Evolutionary conservation across 1,140 invertebrate species (phyloP).

Genomic region (Bombus haemorrhoidalis): DNA sequence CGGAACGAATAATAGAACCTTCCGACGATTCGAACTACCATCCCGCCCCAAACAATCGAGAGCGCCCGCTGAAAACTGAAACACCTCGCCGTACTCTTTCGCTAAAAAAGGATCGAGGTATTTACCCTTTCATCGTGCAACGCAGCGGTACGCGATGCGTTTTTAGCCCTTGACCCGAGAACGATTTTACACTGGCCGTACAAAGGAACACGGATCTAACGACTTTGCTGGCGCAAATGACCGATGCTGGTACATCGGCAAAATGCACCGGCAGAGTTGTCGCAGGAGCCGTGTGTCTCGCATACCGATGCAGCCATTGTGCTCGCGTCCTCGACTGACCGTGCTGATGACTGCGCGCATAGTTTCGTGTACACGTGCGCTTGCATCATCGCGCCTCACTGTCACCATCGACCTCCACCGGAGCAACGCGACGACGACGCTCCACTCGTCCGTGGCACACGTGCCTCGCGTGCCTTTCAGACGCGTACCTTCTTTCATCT

Average conservation of each 20-base stretch:
- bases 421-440: neutral
- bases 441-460: constrained; percentile 59
- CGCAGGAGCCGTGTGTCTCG: neutral
- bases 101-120: neutral
- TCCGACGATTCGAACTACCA: constrained; percentile 5
- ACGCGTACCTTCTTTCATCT: constrained; percentile 31
- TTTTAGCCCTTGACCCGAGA: neutral
- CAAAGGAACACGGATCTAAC: neutral
- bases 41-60: constrained; percentile 37
- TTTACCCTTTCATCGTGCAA: neutral
- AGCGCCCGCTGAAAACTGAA: constrained; percentile 40
- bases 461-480: constrained; percentile 56
- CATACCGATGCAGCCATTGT: constrained; percentile 15
- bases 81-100: constrained; percentile 28
- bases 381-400: constrained; percentile 59
- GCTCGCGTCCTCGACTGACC: constrained; percentile 35
- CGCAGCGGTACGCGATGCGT: neutral
- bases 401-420: constrained; percentile 53
- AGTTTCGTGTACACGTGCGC: constrained; percentile 61
- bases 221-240: neutral
- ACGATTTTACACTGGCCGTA: neutral
- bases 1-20: constrained; percentile 49
- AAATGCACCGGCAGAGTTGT: neutral
- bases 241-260: neutral
- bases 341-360: constrained; percentile 69